Evolutionary conservation across 2,888 invertebrate species (phyloP).

Genomic region (Macaria liturata): DNA sequence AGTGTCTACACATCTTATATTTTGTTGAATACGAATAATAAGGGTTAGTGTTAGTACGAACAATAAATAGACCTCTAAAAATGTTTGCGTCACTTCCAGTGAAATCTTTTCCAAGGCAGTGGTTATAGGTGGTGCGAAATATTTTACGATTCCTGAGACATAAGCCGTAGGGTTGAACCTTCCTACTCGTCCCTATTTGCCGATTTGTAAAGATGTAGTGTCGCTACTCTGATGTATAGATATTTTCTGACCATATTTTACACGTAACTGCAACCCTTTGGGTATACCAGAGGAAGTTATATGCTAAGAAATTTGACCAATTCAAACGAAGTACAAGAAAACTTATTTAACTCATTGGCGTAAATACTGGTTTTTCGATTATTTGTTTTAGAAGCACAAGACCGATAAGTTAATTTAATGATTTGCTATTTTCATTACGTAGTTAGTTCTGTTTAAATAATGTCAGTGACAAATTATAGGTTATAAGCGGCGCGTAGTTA

Average conservation of each 20-base stretch:
- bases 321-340: too few relatives aligned
- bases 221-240: slow-evolving; percentile 35
- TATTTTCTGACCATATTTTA: slow-evolving; percentile 33
- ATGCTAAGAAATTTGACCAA: neutral
- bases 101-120: slow-evolving; percentile 35
- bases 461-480: too few relatives aligned
- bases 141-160: slow-evolving; percentile 77
- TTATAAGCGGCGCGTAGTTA: neutral
- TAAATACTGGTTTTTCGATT: too few relatives aligned
- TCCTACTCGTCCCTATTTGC: slow-evolving; percentile 67
- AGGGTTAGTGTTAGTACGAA: too few relatives aligned
- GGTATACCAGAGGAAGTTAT: slow-evolving; percentile 4
- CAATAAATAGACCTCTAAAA: too few relatives aligned
- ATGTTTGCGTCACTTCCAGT: slow-evolving; percentile 45
- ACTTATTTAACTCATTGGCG: too few relatives aligned
- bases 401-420: too few relatives aligned
- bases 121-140: slow-evolving; percentile 62
- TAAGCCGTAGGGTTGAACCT: slow-evolving; percentile 65
- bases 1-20: too few relatives aligned
- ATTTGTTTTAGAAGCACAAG: too few relatives aligned
- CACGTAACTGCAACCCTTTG: slow-evolving; percentile 26
- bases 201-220: slow-evolving; percentile 64
- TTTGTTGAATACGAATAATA: too few relatives aligned
- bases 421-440: too few relatives aligned
- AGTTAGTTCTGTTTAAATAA: too few relatives aligned